These are phyloP conservation scores for Rhynchotus rufescens DNA, from an alignment of 2,797 vertebrate species.

Conservation along the genomic window DNA sequence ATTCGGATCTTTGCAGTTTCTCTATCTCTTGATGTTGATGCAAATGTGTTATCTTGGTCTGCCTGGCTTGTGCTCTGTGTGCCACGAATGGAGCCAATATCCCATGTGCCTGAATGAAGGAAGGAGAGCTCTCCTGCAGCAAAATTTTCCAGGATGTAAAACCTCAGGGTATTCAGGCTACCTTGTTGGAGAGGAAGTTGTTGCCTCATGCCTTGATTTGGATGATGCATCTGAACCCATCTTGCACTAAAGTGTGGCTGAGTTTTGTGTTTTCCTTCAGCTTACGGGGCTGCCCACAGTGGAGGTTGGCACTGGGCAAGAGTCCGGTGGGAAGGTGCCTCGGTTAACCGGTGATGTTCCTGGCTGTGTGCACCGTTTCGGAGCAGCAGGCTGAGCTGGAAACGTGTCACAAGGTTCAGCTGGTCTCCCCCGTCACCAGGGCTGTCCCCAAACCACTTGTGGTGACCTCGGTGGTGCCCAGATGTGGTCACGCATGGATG, in stretches of 20 bases:
- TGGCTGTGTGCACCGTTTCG: neutral
- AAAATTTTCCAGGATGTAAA: constrained; percentile 53
- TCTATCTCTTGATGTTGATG: constrained; percentile 72
- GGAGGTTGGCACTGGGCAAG: neutral
- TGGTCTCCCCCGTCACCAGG: neutral
- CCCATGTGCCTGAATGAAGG: constrained; percentile 66
- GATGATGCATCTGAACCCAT: neutral
- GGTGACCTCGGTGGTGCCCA: neutral
- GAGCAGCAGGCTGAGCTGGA: neutral
- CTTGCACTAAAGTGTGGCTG: rapidly evolving
- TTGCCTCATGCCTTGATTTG: neutral
- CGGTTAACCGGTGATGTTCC: rapidly evolving
- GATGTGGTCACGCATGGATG: neutral
- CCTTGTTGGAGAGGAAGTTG: neutral
- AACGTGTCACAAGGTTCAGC: neutral
- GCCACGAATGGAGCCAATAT: constrained; percentile 73
- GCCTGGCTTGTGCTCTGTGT: constrained; percentile 66
- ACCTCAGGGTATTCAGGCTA: neutral
- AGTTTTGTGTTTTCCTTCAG: neutral
- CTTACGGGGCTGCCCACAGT: neutral
- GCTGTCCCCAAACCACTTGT: rapidly evolving
- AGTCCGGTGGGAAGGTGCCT: neutral
- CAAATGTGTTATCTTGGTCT: constrained; percentile 75
- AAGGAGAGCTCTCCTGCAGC: constrained; percentile 4
- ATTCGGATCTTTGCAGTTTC: constrained; percentile 64